Conservation (phyloP, 2,113 vertebrate genomes). For the Hemicordylus capensis region DNA sequence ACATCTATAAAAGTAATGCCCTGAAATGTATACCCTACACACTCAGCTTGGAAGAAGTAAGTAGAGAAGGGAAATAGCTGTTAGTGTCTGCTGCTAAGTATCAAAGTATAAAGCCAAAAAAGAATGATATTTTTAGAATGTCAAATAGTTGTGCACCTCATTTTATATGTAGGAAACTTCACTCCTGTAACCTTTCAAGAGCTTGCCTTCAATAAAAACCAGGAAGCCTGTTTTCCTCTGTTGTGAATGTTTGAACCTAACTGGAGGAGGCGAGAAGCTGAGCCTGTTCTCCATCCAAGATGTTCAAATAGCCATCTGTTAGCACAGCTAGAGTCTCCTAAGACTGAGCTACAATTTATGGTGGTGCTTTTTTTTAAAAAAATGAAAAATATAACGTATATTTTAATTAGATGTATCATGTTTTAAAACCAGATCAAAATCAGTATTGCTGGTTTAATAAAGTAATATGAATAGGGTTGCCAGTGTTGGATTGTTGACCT, state of each 20-base stretch:
- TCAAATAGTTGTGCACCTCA: background rate
- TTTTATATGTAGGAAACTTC: background rate
- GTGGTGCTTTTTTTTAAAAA: background rate
- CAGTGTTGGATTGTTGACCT: no score
- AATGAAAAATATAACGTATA: no score
- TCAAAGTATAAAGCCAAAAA: background rate
- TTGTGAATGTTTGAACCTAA: background rate
- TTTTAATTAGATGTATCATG: no score
- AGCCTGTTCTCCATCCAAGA: background rate
- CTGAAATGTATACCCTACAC: background rate
- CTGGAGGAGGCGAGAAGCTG: background rate
- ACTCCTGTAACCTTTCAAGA: accelerated
- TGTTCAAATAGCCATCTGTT: background rate
- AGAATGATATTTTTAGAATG: background rate
- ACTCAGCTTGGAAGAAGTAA: background rate
- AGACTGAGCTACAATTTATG: background rate
- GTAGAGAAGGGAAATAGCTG: background rate
- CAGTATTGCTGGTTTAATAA: no score
- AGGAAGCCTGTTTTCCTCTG: background rate
- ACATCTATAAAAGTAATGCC: background rate
- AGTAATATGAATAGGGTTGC: no score
- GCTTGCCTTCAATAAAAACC: background rate
- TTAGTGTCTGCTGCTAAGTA: background rate
- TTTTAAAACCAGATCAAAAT: background rate
- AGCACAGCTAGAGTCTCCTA: background rate